These are phyloP conservation scores for Malthinus flaveolus DNA, from an alignment of 2,888 invertebrate species.

Conservation along the genomic window DNA sequence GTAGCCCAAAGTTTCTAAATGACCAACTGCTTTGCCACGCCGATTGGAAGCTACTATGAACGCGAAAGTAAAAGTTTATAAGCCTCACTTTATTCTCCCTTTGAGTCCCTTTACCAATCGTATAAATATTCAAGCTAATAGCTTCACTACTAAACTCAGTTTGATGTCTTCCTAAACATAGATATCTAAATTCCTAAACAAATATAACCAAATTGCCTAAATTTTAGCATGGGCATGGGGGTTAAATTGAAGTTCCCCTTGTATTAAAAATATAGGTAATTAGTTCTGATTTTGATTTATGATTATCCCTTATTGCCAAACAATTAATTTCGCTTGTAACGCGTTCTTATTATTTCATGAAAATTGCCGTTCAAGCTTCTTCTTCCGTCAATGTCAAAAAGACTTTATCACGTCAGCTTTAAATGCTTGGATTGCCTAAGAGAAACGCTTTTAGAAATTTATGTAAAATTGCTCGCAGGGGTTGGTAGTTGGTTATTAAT, in stretches of 20 bases:
- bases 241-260: slow-evolving; percentile 13
- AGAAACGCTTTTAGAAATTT: slow-evolving; percentile 4
- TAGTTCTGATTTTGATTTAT: slow-evolving; percentile 10
- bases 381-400: slow-evolving; percentile 9
- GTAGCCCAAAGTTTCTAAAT: no score
- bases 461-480: slow-evolving; percentile 1
- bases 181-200: slow-evolving; percentile 13
- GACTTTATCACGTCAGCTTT: slow-evolving; percentile 9
- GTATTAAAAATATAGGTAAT: slow-evolving; percentile 12
- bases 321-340: no score
- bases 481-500: slow-evolving; percentile 11
- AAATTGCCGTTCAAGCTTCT: slow-evolving; percentile 9
- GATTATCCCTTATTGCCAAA: no score
- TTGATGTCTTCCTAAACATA: not conserved
- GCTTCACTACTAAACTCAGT: no score
- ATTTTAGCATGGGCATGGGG: slow-evolving; percentile 11
- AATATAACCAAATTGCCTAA: slow-evolving; percentile 8
- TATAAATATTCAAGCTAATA: no score
- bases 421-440: slow-evolving; percentile 5
- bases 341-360: no score
- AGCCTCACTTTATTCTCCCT: no score
- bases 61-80: no score
- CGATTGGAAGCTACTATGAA: no score
- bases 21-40: no score
- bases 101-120: no score